Percentiles rank a stretch among this genome's conserved stretches.
phyloP scores from a whole-genome alignment of 2,797 vertebrate genomes.

The Labeo calbasu region DNA sequence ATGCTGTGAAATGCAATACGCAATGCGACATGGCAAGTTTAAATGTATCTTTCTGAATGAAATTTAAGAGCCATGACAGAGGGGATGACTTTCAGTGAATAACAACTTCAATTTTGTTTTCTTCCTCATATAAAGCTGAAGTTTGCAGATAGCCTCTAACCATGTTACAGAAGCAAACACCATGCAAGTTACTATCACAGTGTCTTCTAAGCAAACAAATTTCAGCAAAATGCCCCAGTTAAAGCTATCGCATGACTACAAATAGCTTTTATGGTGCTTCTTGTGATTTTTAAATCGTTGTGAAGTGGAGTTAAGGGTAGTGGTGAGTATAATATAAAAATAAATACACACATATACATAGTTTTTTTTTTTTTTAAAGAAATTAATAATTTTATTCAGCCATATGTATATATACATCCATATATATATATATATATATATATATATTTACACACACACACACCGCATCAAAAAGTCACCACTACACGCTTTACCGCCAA shows the following conservation, averaged over 20 bases:
- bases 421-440: too few species aligned
- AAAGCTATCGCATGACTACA: not conserved
- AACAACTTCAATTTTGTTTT: not conserved
- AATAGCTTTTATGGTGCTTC: not conserved
- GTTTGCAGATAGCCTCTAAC: not conserved
- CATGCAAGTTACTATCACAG: not conserved
- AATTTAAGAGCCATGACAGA: not conserved
- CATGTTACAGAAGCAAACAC: not conserved
- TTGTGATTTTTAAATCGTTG: not conserved
- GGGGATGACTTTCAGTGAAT: not conserved
- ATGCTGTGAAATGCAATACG: not conserved
- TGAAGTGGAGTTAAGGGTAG: not conserved
- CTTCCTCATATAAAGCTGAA: not conserved
- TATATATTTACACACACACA: too few species aligned
- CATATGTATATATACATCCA: too few species aligned
- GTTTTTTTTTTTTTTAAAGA: not conserved
- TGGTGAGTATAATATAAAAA: not conserved
- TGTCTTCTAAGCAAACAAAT: not conserved
- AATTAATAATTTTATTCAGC: not conserved
- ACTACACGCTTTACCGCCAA: too few species aligned
- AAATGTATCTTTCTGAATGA: not conserved
- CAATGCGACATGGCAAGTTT: not conserved
- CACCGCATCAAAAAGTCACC: too few species aligned
- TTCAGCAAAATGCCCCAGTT: not conserved
- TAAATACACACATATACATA: not conserved